Evolutionary conservation across 2,888 invertebrate genomes (phyloP), one percentile per base, ranked within the genome.

Genomic region (Limenitis camilla): DNA sequence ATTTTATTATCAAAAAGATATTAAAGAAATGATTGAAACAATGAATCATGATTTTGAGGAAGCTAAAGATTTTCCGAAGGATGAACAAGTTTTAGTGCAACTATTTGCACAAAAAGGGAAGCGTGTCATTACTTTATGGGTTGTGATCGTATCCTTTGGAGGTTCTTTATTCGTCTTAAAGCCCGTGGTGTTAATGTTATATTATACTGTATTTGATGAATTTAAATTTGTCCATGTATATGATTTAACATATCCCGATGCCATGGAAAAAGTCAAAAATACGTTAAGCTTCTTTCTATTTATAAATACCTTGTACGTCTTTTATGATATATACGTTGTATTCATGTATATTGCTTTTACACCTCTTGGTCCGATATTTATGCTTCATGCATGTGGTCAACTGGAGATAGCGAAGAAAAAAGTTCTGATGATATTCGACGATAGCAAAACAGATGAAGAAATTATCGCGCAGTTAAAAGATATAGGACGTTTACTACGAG

Each of bases 381-480:
- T 74, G 58, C 55, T 80, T 1, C 80, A 81, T 48, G 66, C 65
- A 0, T 76, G 76, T 48, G 78, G 72, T 5, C 78, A 74, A 44
- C 42, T 80, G n/a, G 73, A 75, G 10, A 27, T 79, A 6, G 63
- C 71, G 0, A 66, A 61, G 28, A 62, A 9, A 0, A 63, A 63
- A 43, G 54, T 77, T 6, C 43, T 62, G 28, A 45, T 53, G 2
- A 49, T 78, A 4, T 78, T 72, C 53, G 29, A 47, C 2, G 48
- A 61, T 4, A 56, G 55, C 9, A 41, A 49, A 5, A 48, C 53
- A 19, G 58, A 55, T 5, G 52, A 58, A 7, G 58, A 65, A n/a
- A 58, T 63, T 9, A 51, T 53, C 5, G 36, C 10, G n/a, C 65
- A 66, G 19, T 53, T 76, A 0, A 68, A 60, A 38, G 42, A 40